Evolutionary conservation across 2,888 invertebrate genomes (phyloP).

Genomic region (Pollenia labialis): DNA sequence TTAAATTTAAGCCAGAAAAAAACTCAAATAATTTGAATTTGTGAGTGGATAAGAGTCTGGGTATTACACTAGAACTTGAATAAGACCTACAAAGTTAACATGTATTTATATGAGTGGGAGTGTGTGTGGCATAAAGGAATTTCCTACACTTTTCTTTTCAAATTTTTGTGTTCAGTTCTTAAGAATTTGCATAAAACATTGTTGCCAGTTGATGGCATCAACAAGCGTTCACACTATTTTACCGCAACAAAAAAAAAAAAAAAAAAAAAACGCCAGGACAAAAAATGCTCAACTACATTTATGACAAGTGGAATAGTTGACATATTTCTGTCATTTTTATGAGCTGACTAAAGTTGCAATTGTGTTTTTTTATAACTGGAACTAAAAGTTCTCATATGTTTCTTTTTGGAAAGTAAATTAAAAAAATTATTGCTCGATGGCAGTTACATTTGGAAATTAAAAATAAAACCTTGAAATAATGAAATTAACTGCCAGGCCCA

Average conservation of each 20-base stretch:
- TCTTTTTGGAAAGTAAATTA: not conserved
- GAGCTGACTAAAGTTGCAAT: not conserved
- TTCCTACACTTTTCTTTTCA: not conserved
- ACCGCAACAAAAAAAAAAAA: not conserved
- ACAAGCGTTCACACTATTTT: constrained; percentile 7
- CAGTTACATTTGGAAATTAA: too few species aligned
- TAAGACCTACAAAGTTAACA: not conserved
- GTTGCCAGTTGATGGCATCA: constrained; percentile 56
- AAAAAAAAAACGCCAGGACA: not conserved
- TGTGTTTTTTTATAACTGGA: constrained; percentile 4
- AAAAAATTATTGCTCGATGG: too few species aligned
- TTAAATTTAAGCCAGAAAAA: constrained; percentile 1
- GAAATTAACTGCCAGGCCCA: too few species aligned
- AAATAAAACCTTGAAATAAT: too few species aligned
- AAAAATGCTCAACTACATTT: not conserved
- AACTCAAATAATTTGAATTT: constrained; percentile 27
- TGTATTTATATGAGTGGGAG: not conserved
- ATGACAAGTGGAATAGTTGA: not conserved
- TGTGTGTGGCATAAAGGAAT: constrained; percentile 13
- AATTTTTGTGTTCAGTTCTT: not conserved
- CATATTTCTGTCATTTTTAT: constrained; percentile 31
- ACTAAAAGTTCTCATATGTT: not conserved
- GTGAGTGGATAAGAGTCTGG: not conserved
- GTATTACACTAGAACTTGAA: constrained; percentile 9
- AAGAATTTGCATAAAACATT: constrained; percentile 27